Conservation (phyloP, 2,797 vertebrate genomes). For the Anniella stebbinsi region DNA sequence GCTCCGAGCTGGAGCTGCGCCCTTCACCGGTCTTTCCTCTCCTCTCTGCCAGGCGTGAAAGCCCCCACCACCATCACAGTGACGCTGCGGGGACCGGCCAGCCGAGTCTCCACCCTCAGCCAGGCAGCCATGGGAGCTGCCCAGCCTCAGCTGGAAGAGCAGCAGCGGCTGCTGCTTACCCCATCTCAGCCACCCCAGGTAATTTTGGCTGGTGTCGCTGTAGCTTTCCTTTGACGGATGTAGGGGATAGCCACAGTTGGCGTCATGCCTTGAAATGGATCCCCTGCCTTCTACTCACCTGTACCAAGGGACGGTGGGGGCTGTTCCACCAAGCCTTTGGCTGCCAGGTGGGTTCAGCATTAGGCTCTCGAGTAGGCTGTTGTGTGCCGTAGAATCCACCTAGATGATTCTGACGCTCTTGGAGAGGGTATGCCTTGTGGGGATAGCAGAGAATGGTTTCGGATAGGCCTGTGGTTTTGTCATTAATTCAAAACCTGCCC, state of each 20-base stretch:
- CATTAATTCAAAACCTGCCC: neutral
- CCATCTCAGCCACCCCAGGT: constrained; percentile 71
- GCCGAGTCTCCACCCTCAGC: constrained; percentile 82
- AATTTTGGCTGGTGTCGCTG: neutral
- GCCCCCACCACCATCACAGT: constrained; percentile 93
- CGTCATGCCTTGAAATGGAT: neutral
- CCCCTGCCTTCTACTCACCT: neutral
- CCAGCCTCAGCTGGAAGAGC: constrained; percentile 71
- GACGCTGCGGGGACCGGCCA: constrained; percentile 89
- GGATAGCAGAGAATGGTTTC: neutral
- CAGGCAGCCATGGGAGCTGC: constrained; percentile 78
- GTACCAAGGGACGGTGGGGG: neutral
- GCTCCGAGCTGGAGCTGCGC: neutral
- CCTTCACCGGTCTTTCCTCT: accelerated
- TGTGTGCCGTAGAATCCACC: neutral
- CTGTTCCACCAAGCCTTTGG: neutral
- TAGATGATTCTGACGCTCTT: neutral
- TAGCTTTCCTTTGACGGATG: neutral
- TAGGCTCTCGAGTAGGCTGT: neutral
- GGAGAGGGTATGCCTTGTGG: neutral
- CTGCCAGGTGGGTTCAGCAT: neutral
- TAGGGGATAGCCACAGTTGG: too few relatives aligned
- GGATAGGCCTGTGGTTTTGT: neutral
- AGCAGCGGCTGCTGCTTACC: constrained; percentile 49
- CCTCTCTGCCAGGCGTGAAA: constrained; percentile 85